Base-by-base conservation (phyloP, 2,888 invertebrate species). In the Pinctada fucata region DNA sequence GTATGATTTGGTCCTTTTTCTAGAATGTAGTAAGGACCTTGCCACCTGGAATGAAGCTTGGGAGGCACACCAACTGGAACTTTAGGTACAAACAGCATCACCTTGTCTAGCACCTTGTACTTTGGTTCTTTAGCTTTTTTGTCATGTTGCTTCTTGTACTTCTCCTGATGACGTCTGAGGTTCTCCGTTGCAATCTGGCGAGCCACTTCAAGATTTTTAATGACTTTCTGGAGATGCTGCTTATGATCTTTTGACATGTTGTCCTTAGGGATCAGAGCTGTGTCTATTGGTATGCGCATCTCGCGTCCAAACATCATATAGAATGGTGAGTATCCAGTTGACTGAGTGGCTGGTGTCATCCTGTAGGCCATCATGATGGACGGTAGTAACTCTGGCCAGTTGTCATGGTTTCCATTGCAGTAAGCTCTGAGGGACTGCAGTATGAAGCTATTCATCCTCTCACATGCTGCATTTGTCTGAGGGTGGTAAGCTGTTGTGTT, bases 91-190 rank as follows among this genome's bases (percentile, higher is more conserved):
- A 47, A 31, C 8, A 67, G 31, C 75, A 50, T 45, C 16, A 74
- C 74, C 66, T 74, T 75, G 8, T 75, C 75, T 4, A 47, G 69
- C 5, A 75, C 49, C 3, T 52, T 50, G n/a, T 69, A 75, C 31
- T 48, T n/a, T 45, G 58, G 58, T 1, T 50, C 52, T 45, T 13
- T 48, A 6, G 58, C 75, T 45, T 58, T 68, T 49, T 75, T 75
- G 70, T 75, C 75, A 52, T 75, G 75, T 50, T 75, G 75, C 4
- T 69, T 48, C 58, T 75, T 75, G 49, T 75, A 75, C 48, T 75
- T 69, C 31, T 31, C 31, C 51, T 75, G 75, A 1, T 69, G 69
- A 8, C 47, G 49, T n/a, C 71, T 49, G 13, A 74, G 79, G 58
- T 79, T 81, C 49, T 73, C 45, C 13, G 47, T 13, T 10, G 77